Percentiles rank a stretch among this genome's conserved stretches.
phyloP scores from a whole-genome alignment of 1,140 invertebrate species.

The Elysia chlorotica region DNA sequence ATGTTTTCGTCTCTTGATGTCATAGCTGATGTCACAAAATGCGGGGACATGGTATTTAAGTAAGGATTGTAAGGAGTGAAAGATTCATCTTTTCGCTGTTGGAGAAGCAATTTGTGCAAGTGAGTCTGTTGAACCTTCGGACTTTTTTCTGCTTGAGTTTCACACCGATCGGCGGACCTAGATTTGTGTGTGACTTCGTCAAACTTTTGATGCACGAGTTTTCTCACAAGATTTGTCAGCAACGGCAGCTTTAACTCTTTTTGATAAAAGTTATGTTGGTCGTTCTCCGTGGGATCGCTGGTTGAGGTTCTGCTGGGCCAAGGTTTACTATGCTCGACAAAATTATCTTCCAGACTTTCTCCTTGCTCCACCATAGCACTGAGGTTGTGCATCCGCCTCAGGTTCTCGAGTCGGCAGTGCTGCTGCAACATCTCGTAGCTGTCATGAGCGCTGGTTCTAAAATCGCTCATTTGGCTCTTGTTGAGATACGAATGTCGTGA shows the following conservation, averaged over 20 bases:
- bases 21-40: no score
- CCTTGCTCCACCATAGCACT: no score
- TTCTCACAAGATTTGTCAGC: constrained; percentile 57
- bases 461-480: no score
- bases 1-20: no score
- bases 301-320: constrained; percentile 25
- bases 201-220: constrained; percentile 53
- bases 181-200: constrained; percentile 10
- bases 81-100: no score
- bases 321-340: no score
- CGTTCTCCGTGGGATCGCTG: constrained; percentile 34
- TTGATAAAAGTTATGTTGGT: no score
- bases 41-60: constrained; percentile 24
- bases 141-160: constrained; percentile 2
- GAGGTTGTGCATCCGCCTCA: constrained; percentile 58
- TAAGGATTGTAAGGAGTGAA: constrained; percentile 22
- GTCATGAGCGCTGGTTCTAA: no score
- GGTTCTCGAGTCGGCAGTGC: constrained; percentile 44
- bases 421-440: no score
- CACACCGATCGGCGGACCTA: neutral
- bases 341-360: no score
- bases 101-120: no score
- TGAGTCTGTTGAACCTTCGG: neutral
- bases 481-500: no score
- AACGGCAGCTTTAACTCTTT: constrained; percentile 58